phyloP scores from a whole-genome alignment of 2,888 invertebrate species.

The Synanthedon tipuliformis region DNA sequence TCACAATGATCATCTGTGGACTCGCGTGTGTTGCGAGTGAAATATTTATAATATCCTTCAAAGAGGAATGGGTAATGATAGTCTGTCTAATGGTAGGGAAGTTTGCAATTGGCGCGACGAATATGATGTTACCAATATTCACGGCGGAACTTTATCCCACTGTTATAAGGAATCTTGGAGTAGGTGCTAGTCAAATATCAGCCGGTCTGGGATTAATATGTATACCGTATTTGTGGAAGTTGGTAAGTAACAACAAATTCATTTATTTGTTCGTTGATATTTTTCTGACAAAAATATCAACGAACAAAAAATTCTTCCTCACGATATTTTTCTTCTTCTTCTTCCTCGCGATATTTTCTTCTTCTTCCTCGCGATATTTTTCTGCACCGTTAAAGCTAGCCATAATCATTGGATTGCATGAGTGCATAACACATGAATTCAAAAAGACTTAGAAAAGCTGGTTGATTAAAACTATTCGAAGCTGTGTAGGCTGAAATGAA shows the following conservation, averaged over 20 bases:
- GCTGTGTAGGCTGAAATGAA: no score
- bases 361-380: no score
- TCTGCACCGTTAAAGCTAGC: no score
- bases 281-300: no score
- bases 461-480: no score
- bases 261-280: no score
- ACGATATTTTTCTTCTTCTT: no score
- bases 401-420: no score
- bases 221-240: slow-evolving; percentile 82
- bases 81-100: slow-evolving; percentile 84
- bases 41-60: slow-evolving; percentile 59
- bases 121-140: slow-evolving; percentile 82
- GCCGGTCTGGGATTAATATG: slow-evolving; percentile 80
- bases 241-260: slow-evolving; percentile 64
- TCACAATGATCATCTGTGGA: slow-evolving; percentile 76
- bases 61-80: slow-evolving; percentile 76
- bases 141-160: slow-evolving; percentile 81
- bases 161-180: slow-evolving; percentile 76
- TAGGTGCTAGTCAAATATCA: slow-evolving; percentile 80
- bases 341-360: no score
- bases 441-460: no score
- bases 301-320: no score
- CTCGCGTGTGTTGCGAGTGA: slow-evolving; percentile 76
- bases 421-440: no score
- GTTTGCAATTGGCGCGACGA: slow-evolving; percentile 82